Evolutionary conservation across 1,140 invertebrate species (phyloP).

Genomic region (Aphelinus atriplicis): DNA sequence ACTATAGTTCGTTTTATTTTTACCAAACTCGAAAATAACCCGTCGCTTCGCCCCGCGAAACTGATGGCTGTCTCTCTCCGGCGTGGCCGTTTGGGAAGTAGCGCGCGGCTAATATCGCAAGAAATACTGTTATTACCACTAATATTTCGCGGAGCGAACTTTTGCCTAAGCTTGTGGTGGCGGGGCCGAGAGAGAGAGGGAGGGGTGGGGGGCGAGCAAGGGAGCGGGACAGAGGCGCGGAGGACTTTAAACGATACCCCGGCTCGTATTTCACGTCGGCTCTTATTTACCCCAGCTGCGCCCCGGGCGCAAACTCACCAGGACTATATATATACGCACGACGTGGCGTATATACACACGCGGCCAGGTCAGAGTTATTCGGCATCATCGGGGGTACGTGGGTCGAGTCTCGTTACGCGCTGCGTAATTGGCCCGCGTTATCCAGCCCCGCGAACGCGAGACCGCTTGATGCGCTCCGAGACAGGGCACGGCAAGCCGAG

Average conservation of each 20-base stretch:
- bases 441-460: too few relatives aligned
- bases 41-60: too few relatives aligned
- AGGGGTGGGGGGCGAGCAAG: neutral
- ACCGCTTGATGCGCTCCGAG: too few relatives aligned
- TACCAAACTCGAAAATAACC: too few relatives aligned
- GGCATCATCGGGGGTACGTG: constrained; percentile 15
- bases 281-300: constrained; percentile 44
- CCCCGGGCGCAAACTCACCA: constrained; percentile 8
- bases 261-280: constrained; percentile 53
- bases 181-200: neutral
- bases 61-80: too few relatives aligned
- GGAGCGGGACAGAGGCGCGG: neutral
- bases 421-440: constrained; percentile 21
- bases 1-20: too few relatives aligned
- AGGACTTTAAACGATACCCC: constrained; percentile 53
- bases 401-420: constrained; percentile 25
- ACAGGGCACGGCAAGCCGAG: too few relatives aligned
- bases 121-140: constrained; percentile 62
- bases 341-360: neutral
- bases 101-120: constrained; percentile 56
- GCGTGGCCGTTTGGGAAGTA: too few relatives aligned
- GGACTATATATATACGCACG: neutral
- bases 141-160: constrained; percentile 57
- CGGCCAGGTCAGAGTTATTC: constrained; percentile 4
- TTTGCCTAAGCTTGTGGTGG: constrained; percentile 36